Evolutionary conservation across 2,888 invertebrate genomes (phyloP), one percentile per base, ranked within the genome.

Genomic region (Buathra laborator): DNA sequence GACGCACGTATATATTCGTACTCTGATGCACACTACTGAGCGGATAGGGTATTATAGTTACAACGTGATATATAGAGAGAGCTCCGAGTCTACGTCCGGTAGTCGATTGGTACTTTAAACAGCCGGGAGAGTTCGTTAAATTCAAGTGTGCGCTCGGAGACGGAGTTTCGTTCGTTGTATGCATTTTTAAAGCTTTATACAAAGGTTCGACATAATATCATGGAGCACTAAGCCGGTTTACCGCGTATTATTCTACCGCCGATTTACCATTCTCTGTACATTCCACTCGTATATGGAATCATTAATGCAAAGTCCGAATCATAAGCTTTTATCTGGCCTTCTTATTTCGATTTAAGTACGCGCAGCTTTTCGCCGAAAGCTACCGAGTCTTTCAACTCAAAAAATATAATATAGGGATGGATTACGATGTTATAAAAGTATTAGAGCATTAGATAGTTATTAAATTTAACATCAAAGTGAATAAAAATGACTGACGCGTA

Each of bases 111-210:
- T 68, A 53, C 37, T 51, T 51, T 19, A 66, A 43, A 51, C 19
- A 66, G 19, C 75, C 9, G 37, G 7, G 24, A 16, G 56, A 75
- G 62, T 43, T 62, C 32, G 32, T 9, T 7, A 70, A 75, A 78
- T 72, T 46, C 72, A 67, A 67, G 44, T 62, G 67, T n/a, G 43
- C 71, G 67, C 14, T 9, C 46, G 44, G 46, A 14, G n/a, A 44
- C 46, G 19, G 44, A 37, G 16, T 12, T 67, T 75, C 37, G 78
- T 44, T 76, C 43, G 80, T 59, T 48, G 66, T 9, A 76, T 84
- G 76, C 67, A 81, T 84, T 80, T 84, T 84, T 80, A 84, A 84
- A 68, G 48, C 48, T 44, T 56, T 24, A 10, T 56, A 16, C 71
- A 19, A 16, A 44, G 56, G 51, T 80, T 80, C 75, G 44, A 80